Percentiles rank a stretch among this genome's conserved stretches.
phyloP scores from a whole-genome alignment of 2,113 vertebrate genomes.

The Lutjanus erythropterus region DNA sequence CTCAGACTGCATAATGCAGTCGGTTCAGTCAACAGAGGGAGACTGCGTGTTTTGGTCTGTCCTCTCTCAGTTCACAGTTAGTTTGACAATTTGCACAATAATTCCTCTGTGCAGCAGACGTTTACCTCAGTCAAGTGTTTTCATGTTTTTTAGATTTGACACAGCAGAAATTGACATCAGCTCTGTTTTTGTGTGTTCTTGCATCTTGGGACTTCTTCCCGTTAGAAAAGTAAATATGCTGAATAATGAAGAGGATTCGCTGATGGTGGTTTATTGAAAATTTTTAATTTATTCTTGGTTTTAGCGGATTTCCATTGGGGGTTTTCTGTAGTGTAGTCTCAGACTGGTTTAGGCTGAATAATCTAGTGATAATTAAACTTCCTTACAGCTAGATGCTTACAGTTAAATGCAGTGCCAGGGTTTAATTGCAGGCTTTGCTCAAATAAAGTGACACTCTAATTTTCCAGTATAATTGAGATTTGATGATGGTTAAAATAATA shows the following conservation, averaged over 20 bases:
- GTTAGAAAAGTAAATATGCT: conserved; percentile 36
- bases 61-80: conserved; percentile 42
- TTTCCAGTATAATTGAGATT: conserved; percentile 1
- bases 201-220: neutral
- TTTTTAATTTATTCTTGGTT: conserved; percentile 23
- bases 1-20: conserved; percentile 79
- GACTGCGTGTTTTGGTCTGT: conserved; percentile 50
- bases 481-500: conserved; percentile 14
- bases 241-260: conserved; percentile 32
- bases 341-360: conserved; percentile 1
- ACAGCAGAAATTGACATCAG: neutral
- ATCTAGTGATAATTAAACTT: conserved; percentile 12
- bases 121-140: conserved; percentile 12
- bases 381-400: conserved; percentile 11
- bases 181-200: neutral
- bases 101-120: conserved; percentile 32
- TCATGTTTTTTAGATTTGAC: conserved; percentile 30
- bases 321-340: neutral
- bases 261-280: conserved; percentile 14
- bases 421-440: neutral
- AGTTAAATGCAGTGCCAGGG: conserved; percentile 26
- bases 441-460: neutral
- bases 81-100: conserved; percentile 43
- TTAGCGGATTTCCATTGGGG: neutral
- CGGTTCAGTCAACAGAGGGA: conserved; percentile 61